phyloP scores from a whole-genome alignment of 2,797 vertebrate genomes.

The Percopsis omiscomaycus region DNA sequence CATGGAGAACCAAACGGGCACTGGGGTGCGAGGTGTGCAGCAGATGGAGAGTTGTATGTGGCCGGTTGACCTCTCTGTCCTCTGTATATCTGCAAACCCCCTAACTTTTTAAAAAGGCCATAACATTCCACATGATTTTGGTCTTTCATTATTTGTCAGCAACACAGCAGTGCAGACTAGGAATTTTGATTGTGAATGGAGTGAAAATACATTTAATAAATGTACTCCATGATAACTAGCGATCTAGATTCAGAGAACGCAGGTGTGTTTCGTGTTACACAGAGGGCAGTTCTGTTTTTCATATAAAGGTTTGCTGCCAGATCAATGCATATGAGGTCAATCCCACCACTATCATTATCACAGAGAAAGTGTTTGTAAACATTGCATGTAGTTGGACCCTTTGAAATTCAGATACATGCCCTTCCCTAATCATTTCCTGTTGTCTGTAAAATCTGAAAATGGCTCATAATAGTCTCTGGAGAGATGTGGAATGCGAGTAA shows the following conservation, averaged over 20 bases:
- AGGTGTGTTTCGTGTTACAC: constrained; percentile 26
- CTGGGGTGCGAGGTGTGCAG: constrained; percentile 25
- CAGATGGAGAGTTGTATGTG: constrained; percentile 32
- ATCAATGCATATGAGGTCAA: constrained; percentile 30
- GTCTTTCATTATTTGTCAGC: constrained; percentile 36
- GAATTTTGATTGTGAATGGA: constrained; percentile 10
- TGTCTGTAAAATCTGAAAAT: constrained; percentile 42
- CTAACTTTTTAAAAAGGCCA: constrained; percentile 34
- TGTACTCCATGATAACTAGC: constrained; percentile 16
- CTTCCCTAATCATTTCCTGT: constrained; percentile 43
- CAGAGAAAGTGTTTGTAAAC: constrained; percentile 41
- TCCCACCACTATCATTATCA: constrained; percentile 19
- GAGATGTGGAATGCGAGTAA: constrained; percentile 19
- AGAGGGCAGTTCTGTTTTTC: constrained; percentile 9
- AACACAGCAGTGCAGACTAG: constrained; percentile 39
- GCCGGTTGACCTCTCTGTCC: no score
- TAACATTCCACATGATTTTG: constrained; percentile 25
- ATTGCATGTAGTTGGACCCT: constrained; percentile 37
- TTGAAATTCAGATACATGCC: constrained; percentile 44
- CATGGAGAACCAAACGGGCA: constrained; percentile 20
- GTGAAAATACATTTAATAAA: constrained; percentile 26
- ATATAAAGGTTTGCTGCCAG: constrained; percentile 21
- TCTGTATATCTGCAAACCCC: constrained; percentile 31
- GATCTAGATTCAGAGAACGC: constrained; percentile 24
- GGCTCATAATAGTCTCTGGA: constrained; percentile 32